Conservation (phyloP, 53 echinoderm and acorn worm species). For the Echinometra lucunter region DNA sequence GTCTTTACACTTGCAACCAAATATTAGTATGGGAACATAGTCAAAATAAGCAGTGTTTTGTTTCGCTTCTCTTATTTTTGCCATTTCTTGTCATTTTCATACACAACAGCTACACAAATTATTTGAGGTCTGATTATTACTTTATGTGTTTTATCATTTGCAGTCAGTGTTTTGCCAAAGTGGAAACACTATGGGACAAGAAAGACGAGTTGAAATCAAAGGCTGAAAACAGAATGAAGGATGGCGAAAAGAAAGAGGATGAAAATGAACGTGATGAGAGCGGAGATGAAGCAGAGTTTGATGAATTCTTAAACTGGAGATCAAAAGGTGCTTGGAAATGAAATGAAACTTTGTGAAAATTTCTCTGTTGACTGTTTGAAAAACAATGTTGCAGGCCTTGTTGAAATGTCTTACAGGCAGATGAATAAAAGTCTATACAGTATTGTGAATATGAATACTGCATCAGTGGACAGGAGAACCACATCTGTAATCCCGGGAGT, state of each 20-base stretch:
- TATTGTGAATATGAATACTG: background rate
- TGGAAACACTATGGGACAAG: slow-evolving; percentile 91
- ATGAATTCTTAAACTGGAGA: slow-evolving; percentile 96
- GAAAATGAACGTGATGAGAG: slow-evolving; percentile 67
- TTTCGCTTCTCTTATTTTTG: background rate
- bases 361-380: background rate
- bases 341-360: slow-evolving; percentile 62
- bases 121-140: background rate
- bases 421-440: background rate
- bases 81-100: background rate
- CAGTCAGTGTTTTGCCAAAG: slow-evolving; percentile 94
- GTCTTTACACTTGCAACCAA: background rate
- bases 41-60: background rate
- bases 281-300: slow-evolving; percentile 96
- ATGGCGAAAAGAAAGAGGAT: slow-evolving; percentile 11
- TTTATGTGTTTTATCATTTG: background rate
- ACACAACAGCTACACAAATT: background rate
- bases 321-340: slow-evolving; percentile 94
- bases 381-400: background rate
- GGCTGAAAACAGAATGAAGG: slow-evolving; percentile 65
- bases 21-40: background rate
- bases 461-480: background rate
- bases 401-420: background rate
- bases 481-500: background rate
- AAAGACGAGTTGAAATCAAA: slow-evolving; percentile 87